Conservation (phyloP, 2,888 invertebrate species). For the Caenorhabditis sp. region DNA sequence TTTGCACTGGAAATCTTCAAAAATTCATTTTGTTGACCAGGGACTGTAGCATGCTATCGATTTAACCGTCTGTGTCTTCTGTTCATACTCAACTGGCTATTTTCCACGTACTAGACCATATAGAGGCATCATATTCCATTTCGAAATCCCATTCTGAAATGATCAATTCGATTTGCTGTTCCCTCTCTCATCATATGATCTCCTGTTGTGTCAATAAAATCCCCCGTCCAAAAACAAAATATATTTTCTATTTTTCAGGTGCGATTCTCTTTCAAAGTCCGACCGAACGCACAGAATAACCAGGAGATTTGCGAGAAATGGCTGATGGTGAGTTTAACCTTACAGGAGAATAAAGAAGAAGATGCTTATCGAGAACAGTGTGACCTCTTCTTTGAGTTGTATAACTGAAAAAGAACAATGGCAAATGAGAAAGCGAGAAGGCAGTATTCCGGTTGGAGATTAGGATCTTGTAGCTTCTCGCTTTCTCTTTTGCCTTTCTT, state of each 20-base stretch:
- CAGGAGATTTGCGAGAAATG: slow-evolving; percentile 66
- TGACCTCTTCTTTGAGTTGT: neutral
- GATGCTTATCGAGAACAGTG: slow-evolving; percentile 34
- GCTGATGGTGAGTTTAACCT: slow-evolving; percentile 59
- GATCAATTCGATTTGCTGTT: slow-evolving; percentile 27
- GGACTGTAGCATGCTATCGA: neutral
- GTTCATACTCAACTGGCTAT: neutral
- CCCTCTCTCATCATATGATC: slow-evolving; percentile 34
- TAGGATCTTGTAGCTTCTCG: slow-evolving; percentile 35
- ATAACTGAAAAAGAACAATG: slow-evolving; percentile 7
- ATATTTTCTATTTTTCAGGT: slow-evolving; percentile 55
- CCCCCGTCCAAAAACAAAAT: neutral
- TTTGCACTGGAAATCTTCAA: too few relatives aligned
- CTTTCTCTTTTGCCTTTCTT: neutral
- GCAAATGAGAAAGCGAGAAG: slow-evolving; percentile 22
- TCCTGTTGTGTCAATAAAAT: slow-evolving; percentile 36
- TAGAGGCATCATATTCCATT: neutral
- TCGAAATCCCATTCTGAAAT: slow-evolving; percentile 5
- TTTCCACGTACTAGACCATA: neutral
- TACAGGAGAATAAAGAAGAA: neutral
- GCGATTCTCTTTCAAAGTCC: slow-evolving; percentile 66
- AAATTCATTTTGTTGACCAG: neutral
- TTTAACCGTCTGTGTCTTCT: neutral
- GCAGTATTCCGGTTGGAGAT: slow-evolving; percentile 43
- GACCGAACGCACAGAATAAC: slow-evolving; percentile 46